Percentiles rank a stretch among this genome's conserved stretches.
Evolutionary conservation across 2,797 vertebrate genomes (phyloP).

Genomic region (Chelidonichthys spinosus): DNA sequence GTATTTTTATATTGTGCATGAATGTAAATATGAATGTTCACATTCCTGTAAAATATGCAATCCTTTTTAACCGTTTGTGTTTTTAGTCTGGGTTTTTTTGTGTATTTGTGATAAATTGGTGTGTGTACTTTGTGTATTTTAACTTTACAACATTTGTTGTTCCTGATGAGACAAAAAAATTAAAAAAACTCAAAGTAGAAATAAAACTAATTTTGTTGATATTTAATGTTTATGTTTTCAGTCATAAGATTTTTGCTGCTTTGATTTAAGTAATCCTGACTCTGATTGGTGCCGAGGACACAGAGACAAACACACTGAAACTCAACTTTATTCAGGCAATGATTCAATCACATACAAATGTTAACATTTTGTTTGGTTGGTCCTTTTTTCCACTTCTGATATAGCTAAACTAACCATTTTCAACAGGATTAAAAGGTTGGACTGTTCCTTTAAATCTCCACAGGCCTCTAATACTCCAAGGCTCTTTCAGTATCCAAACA

Average conservation of each 20-base stretch:
- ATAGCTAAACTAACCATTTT: not conserved
- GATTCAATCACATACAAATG: not conserved
- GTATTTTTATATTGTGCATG: not conserved
- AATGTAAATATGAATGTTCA: slow-evolving; percentile 4
- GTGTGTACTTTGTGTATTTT: slow-evolving; percentile 5
- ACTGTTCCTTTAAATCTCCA: not conserved
- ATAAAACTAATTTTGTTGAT: not conserved
- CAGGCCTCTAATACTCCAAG: too few species aligned
- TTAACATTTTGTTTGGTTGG: not conserved
- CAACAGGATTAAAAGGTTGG: not conserved
- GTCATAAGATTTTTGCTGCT: not conserved
- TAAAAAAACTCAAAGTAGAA: slow-evolving; percentile 3
- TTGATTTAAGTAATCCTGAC: not conserved
- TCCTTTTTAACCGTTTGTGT: slow-evolving; percentile 4
- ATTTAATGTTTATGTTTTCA: not conserved
- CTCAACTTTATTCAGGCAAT: not conserved
- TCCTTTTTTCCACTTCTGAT: not conserved
- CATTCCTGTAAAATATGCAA: slow-evolving; percentile 6
- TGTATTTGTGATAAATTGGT: not conserved
- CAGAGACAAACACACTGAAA: not conserved
- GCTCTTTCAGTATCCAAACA: slow-evolving; percentile 86
- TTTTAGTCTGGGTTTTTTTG: not conserved
- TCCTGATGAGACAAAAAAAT: not conserved
- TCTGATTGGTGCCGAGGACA: not conserved
- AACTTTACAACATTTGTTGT: not conserved